Conservation (phyloP, 1,140 invertebrate species). For the Paracyclopina nana region DNA sequence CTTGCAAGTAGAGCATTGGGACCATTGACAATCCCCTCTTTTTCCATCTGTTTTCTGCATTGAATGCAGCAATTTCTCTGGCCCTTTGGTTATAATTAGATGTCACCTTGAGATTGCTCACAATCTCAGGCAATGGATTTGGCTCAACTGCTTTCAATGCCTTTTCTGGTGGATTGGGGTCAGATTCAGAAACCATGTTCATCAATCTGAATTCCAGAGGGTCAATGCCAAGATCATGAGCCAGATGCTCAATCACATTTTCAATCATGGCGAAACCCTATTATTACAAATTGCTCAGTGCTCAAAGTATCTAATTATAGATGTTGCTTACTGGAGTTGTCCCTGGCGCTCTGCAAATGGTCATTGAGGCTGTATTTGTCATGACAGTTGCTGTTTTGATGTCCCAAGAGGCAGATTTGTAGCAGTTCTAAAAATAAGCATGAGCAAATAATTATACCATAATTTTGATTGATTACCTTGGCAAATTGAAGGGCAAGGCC, state of each 20-base stretch:
- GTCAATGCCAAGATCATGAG: constrained; percentile 40
- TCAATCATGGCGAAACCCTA: constrained; percentile 36
- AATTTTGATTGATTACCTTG: constrained; percentile 22
- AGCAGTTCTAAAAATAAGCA: constrained; percentile 36
- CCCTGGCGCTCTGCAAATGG: constrained; percentile 37
- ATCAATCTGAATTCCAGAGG: constrained; percentile 32
- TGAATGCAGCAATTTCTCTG: not conserved
- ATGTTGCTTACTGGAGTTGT: constrained; percentile 32
- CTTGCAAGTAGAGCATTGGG: not conserved
- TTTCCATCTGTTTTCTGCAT: constrained; percentile 2
- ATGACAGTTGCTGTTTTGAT: constrained; percentile 31
- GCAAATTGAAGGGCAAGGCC: not conserved
- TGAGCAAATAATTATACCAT: constrained; percentile 40
- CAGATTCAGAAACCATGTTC: constrained; percentile 25
- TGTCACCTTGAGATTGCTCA: not conserved
- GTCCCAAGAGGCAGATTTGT: constrained; percentile 29
- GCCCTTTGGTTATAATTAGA: not conserved
- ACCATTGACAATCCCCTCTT: not conserved
- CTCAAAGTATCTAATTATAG: not conserved
- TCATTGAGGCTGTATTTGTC: constrained; percentile 41
- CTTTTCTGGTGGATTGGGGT: constrained; percentile 14
- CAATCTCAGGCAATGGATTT: not conserved
- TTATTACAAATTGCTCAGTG: not conserved
- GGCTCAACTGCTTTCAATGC: constrained; percentile 1
- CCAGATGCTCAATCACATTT: constrained; percentile 59